phyloP scores from a whole-genome alignment of 2,797 vertebrate genomes.

The Peromyscus nudipes region DNA sequence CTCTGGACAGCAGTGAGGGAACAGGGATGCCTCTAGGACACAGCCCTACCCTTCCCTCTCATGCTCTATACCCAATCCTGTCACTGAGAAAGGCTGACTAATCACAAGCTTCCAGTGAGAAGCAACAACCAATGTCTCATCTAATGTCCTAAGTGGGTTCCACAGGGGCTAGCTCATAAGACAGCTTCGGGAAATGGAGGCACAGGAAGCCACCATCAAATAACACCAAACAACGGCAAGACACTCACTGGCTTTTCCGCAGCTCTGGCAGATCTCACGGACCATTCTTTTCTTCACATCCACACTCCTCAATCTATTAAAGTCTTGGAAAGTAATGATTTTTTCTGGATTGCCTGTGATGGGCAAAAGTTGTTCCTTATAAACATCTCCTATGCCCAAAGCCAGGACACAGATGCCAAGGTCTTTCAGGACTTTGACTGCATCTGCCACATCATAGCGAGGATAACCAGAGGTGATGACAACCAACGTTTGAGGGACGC shows the following conservation, averaged over 20 bases:
- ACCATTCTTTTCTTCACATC: constrained; percentile 83
- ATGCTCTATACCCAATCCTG: neutral
- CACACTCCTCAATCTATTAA: constrained; percentile 72
- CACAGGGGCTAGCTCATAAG: neutral
- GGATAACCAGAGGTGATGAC: constrained; percentile 79
- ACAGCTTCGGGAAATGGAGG: neutral
- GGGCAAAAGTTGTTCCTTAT: constrained; percentile 77
- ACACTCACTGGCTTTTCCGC: constrained; percentile 80
- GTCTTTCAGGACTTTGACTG: constrained; percentile 74
- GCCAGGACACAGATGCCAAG: constrained; percentile 81
- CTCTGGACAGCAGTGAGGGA: neutral
- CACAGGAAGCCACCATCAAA: neutral
- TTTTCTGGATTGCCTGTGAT: constrained; percentile 81
- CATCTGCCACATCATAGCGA: constrained; percentile 48
- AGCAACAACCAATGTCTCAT: neutral
- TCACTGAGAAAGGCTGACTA: neutral
- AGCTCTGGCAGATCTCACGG: constrained; percentile 81
- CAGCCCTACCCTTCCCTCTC: neutral
- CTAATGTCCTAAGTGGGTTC: neutral
- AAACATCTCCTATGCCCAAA: constrained; percentile 79
- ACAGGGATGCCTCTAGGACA: neutral
- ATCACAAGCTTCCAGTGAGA: neutral
- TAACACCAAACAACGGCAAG: neutral
- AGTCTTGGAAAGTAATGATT: constrained; percentile 77
- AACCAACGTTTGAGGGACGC: constrained; percentile 81